phyloP scores from a whole-genome alignment of 2,797 vertebrate genomes.

The Channa striata region DNA sequence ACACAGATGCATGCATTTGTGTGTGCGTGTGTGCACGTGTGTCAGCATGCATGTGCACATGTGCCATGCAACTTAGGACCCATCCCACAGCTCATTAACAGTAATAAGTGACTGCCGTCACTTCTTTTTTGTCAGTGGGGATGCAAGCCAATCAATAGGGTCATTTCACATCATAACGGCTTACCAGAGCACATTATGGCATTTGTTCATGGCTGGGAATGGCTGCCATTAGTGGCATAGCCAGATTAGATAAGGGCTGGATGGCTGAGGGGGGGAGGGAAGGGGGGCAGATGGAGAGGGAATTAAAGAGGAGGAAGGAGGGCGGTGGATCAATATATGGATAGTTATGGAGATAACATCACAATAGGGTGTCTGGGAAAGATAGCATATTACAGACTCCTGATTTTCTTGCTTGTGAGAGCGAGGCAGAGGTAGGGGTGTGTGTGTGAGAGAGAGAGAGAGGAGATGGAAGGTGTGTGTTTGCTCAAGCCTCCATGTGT shows the following conservation, averaged over 20 bases:
- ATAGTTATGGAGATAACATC: conserved; percentile 82
- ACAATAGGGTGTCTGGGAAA: conserved; percentile 77
- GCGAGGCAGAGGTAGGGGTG: conserved; percentile 40
- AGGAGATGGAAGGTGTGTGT: conserved; percentile 55
- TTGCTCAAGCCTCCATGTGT: conserved; percentile 54
- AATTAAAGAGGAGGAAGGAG: conserved; percentile 79
- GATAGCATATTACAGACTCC: conserved; percentile 66
- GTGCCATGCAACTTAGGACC: conserved; percentile 75
- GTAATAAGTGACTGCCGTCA: conserved; percentile 86
- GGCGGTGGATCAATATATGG: conserved; percentile 82
- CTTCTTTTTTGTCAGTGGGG: conserved; percentile 86
- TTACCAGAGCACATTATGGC: conserved; percentile 84
- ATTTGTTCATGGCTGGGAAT: conserved; percentile 82
- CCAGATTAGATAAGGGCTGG: conserved; percentile 84
- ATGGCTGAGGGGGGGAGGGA: conserved; percentile 47
- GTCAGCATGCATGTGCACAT: conserved; percentile 2
- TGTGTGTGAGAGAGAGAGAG: not conserved
- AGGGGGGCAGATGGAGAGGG: conserved; percentile 79
- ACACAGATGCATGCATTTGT: not conserved
- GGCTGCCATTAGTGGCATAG: conserved; percentile 81
- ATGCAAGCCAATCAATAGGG: conserved; percentile 86
- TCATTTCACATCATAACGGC: conserved; percentile 88
- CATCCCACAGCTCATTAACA: conserved; percentile 86
- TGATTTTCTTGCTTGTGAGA: conserved; percentile 42
- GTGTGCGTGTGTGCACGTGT: not conserved